Conservation (phyloP, 2,797 vertebrate species). For the Avahi laniger region DNA sequence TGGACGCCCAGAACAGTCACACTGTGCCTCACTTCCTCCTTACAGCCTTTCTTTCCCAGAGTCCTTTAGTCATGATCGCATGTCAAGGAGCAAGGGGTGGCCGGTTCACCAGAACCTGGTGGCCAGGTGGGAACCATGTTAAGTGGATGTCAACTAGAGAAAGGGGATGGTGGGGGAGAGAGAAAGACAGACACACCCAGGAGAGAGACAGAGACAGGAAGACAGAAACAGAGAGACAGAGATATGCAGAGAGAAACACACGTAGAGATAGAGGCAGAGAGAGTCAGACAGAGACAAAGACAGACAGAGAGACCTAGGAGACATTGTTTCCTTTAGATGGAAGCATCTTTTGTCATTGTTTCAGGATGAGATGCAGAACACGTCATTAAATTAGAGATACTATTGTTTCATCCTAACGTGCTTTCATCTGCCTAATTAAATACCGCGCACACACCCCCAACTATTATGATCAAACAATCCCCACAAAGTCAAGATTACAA, state of each 20-base stretch:
- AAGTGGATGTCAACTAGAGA: background rate
- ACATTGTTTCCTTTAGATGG: background rate
- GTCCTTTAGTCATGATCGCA: background rate
- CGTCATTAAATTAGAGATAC: slow-evolving; percentile 64
- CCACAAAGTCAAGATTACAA: slow-evolving; percentile 51
- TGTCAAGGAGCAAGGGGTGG: background rate
- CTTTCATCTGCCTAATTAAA: slow-evolving; percentile 73
- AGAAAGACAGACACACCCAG: background rate
- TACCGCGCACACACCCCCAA: slow-evolving; percentile 40
- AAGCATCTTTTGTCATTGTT: slow-evolving; percentile 47
- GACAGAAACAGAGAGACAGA: background rate
- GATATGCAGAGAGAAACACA: background rate
- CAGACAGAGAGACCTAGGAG: background rate
- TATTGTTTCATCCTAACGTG: slow-evolving; percentile 48
- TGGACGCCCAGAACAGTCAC: accelerated
- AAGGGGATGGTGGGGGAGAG: too few species aligned
- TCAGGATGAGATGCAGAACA: slow-evolving; percentile 40
- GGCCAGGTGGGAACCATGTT: background rate
- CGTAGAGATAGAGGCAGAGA: background rate
- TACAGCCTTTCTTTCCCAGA: background rate
- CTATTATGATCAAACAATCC: slow-evolving; percentile 63
- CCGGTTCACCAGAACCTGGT: background rate
- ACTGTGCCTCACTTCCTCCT: too few species aligned
- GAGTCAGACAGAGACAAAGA: background rate
- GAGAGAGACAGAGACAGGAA: background rate